Percentiles rank a stretch among this genome's conserved stretches.
These are phyloP conservation scores for Clarias macrocephalus DNA, from an alignment of 2,113 vertebrate genomes.

Conservation along the genomic window DNA sequence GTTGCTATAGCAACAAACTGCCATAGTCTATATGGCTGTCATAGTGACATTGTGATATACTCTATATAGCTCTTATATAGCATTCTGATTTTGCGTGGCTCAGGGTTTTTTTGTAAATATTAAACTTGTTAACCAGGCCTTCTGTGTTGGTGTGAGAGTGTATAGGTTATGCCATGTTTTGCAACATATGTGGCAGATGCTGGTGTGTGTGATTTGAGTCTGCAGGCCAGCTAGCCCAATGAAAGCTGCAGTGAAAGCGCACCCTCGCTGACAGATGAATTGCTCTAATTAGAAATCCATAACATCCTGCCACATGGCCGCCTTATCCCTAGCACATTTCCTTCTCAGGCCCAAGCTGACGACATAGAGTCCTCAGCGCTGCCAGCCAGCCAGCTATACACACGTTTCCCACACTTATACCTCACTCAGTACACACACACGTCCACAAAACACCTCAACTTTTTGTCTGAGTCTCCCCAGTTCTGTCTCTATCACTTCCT, in stretches of 20 bases:
- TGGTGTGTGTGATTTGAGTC: constrained; percentile 55
- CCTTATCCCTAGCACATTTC: constrained; percentile 98
- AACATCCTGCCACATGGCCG: constrained; percentile 99
- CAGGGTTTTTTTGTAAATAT: not conserved
- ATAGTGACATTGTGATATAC: not conserved
- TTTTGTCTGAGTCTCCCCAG: constrained; percentile 68
- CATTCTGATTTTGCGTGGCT: not conserved
- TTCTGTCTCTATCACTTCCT: constrained; percentile 76
- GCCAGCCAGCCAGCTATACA: constrained; percentile 45
- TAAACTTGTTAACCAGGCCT: not conserved
- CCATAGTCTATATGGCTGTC: not conserved
- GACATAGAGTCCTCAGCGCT: constrained; percentile 63
- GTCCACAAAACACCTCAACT: constrained; percentile 52
- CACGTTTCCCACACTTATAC: constrained; percentile 38
- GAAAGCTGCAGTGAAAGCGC: constrained; percentile 89
- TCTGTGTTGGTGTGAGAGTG: constrained; percentile 29
- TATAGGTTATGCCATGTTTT: constrained; percentile 19
- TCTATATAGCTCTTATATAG: not conserved
- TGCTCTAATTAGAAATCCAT: constrained; percentile 99
- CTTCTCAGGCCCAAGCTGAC: constrained; percentile 96
- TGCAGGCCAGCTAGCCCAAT: constrained; percentile 51
- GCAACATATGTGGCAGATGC: constrained; percentile 52
- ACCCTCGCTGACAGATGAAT: constrained; percentile 99
- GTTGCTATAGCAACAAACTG: not conserved
- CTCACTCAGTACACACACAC: constrained; percentile 20